Evolutionary conservation across 2,888 invertebrate species (phyloP).

Genomic region (Eupithecia exiguata): DNA sequence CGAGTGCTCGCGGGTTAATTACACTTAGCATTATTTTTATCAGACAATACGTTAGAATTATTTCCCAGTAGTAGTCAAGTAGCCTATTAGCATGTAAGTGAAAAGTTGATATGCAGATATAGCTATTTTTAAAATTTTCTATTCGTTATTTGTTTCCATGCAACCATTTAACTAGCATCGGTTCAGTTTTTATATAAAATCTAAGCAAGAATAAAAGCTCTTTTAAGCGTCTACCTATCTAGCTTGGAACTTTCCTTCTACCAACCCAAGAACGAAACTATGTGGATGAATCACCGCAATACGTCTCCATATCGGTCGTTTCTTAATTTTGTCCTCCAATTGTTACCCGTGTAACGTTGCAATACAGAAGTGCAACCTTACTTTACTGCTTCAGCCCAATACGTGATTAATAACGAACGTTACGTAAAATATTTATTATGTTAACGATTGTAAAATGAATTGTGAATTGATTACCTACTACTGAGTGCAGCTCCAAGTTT

Average conservation of each 20-base stretch:
- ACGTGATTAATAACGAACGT: too few species aligned
- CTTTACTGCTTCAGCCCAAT: background rate
- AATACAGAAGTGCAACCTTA: conserved; percentile 22
- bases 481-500: too few species aligned
- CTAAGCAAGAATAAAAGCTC: background rate
- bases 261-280: conserved; percentile 29
- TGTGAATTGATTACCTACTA: too few species aligned
- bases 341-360: conserved; percentile 27
- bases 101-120: too few species aligned
- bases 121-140: too few species aligned
- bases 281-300: conserved; percentile 49
- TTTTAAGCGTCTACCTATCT: background rate
- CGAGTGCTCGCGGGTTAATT: too few species aligned
- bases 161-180: background rate
- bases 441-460: too few species aligned
- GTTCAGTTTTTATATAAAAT: background rate
- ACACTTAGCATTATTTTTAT: too few species aligned
- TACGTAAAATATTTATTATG: too few species aligned
- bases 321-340: conserved; percentile 51
- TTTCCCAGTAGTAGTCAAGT: too few species aligned
- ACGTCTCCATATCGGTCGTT: conserved; percentile 46
- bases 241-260: conserved; percentile 36
- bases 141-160: background rate
- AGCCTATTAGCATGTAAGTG: too few species aligned
- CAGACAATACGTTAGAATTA: too few species aligned